phyloP scores from a whole-genome alignment of 2,113 vertebrate genomes.

The Dolichallabes microphthalmus region DNA sequence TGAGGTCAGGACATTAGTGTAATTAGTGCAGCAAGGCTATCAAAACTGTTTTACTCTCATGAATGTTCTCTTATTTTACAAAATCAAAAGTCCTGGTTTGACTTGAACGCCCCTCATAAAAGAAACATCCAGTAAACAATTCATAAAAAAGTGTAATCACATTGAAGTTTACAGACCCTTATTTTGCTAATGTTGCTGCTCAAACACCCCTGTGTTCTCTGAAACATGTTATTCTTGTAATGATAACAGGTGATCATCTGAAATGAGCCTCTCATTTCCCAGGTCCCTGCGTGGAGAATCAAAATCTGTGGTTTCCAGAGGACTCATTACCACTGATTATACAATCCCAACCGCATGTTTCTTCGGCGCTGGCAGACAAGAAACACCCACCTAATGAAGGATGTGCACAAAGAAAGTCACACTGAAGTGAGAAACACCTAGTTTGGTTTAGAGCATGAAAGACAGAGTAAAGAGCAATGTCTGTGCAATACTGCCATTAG shows the following conservation, averaged over 20 bases:
- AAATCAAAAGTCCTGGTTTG: no score
- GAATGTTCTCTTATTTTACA: no score
- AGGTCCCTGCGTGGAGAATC: neutral
- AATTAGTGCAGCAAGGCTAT: no score
- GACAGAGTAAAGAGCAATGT: neutral
- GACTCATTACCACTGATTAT: neutral
- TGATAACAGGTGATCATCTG: neutral
- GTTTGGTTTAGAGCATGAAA: neutral
- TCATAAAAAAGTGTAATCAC: neutral
- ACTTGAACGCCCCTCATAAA: neutral
- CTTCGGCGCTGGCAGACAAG: conserved; percentile 14
- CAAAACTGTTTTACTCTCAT: no score
- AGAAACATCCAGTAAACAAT: neutral
- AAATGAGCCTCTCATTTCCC: neutral
- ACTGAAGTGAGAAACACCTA: conserved; percentile 66
- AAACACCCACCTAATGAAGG: conserved; percentile 66
- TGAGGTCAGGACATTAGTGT: no score
- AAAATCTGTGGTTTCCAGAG: neutral
- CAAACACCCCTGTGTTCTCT: neutral
- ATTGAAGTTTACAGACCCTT: neutral
- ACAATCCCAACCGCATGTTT: neutral
- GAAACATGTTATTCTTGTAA: neutral
- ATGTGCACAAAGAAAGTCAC: conserved; percentile 72
- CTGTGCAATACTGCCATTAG: neutral
- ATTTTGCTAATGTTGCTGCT: neutral